Evolutionary conservation across 2,113 vertebrate species (phyloP).

Genomic region (Microtus richardsoni): DNA sequence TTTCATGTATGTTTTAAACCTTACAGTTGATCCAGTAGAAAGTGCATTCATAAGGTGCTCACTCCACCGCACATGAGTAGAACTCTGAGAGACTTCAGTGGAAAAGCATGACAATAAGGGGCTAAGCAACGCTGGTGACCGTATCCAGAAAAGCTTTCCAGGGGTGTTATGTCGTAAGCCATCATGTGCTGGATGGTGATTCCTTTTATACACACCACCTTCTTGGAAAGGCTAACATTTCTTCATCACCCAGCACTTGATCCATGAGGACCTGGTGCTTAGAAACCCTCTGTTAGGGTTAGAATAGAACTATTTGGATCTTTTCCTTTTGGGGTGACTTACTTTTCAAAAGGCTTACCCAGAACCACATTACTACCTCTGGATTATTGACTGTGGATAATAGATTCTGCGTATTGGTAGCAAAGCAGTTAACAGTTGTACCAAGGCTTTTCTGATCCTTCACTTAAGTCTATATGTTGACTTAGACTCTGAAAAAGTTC

Average conservation of each 20-base stretch:
- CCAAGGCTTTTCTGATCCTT: not conserved
- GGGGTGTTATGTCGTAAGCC: not conserved
- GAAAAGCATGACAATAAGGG: not conserved
- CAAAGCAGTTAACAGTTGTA: not conserved
- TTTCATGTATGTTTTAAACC: not conserved
- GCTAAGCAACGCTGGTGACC: not conserved
- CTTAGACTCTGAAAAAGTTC: not conserved
- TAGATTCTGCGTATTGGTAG: not conserved
- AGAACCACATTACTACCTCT: constrained; percentile 13
- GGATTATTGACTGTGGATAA: not conserved
- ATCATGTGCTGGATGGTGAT: not conserved
- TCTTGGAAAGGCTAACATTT: not conserved
- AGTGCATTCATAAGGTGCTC: not conserved
- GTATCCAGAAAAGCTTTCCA: not conserved
- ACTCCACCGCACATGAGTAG: not conserved
- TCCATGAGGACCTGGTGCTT: not conserved
- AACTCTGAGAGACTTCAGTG: constrained; percentile 4
- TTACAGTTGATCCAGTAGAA: not conserved
- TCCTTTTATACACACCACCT: not conserved
- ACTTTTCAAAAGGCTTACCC: constrained; percentile 27
- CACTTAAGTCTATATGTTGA: not conserved
- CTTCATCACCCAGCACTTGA: not conserved
- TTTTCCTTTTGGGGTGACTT: constrained; percentile 36
- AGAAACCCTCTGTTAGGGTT: not conserved
- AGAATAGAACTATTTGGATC: not conserved